These are phyloP conservation scores for Parapsyche elsis DNA, from an alignment of 1,140 invertebrate genomes.

Conservation along the genomic window DNA sequence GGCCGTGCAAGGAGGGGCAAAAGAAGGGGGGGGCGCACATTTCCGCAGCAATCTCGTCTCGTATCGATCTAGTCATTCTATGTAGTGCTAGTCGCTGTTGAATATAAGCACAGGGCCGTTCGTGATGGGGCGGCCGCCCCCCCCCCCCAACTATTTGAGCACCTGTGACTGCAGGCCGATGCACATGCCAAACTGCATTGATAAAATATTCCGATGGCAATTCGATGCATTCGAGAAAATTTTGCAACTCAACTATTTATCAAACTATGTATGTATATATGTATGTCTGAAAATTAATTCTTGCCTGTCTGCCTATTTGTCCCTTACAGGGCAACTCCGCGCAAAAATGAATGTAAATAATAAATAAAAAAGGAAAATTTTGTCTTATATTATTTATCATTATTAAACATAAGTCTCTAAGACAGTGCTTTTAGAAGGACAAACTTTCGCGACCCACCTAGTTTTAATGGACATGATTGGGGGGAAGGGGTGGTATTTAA, in stretches of 20 bases:
- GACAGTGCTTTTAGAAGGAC: too few species aligned
- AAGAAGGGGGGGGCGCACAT: background rate
- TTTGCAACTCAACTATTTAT: too few species aligned
- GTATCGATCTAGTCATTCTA: background rate
- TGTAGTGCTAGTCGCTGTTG: background rate
- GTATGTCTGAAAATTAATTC: background rate
- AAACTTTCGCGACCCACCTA: too few species aligned
- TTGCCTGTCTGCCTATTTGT: background rate
- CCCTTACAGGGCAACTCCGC: too few species aligned
- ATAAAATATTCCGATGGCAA: slow-evolving; percentile 10
- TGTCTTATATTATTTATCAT: too few species aligned
- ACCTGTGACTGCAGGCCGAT: background rate
- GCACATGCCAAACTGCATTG: slow-evolving; percentile 14
- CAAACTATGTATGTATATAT: background rate
- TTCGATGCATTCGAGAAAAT: too few species aligned
- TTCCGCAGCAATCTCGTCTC: background rate
- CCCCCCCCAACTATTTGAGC: background rate
- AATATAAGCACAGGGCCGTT: background rate
- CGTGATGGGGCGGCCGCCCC: background rate
- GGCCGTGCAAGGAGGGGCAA: background rate
- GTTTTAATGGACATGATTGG: too few species aligned
- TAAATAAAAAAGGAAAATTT: too few species aligned
- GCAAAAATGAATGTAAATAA: too few species aligned
- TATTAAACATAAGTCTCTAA: too few species aligned
- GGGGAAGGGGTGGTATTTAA: too few species aligned